Conservation (phyloP, 2,888 invertebrate genomes). For the Thumatha senex region DNA sequence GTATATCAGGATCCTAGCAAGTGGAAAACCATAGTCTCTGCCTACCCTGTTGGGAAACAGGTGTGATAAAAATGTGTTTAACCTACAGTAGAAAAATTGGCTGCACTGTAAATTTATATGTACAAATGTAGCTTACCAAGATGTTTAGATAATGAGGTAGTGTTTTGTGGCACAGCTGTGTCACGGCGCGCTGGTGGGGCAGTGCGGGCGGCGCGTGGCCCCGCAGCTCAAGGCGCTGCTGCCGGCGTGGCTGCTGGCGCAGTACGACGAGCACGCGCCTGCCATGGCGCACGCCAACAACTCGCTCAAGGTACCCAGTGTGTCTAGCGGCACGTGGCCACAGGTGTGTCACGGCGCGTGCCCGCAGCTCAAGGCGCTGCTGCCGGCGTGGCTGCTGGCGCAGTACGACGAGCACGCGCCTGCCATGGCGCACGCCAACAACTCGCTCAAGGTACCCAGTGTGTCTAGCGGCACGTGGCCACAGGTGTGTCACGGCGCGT, state of each 20-base stretch:
- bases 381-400: not conserved
- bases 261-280: conserved; percentile 93
- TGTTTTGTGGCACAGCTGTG: conserved; percentile 82
- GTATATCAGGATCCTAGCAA: too few species aligned
- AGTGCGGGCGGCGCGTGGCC: conserved; percentile 89
- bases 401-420: conserved; percentile 94
- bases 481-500: too few species aligned
- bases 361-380: not conserved
- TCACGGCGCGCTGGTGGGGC: conserved; percentile 85
- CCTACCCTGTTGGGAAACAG: too few species aligned
- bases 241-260: conserved; percentile 93
- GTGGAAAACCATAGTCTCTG: too few species aligned
- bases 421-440: conserved; percentile 67
- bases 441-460: conserved; percentile 17
- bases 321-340: too few species aligned
- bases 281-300: conserved; percentile 67
- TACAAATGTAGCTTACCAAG: too few species aligned
- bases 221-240: conserved; percentile 90
- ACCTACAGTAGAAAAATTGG: too few species aligned
- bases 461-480: conserved; percentile 88
- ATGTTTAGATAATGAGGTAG: too few species aligned
- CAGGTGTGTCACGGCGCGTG: too few species aligned
- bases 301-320: conserved; percentile 41
- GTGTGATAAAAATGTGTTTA: too few species aligned
- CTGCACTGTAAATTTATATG: too few species aligned